Conservation (phyloP, 2,888 invertebrate genomes). For the Urechis unicinctus region DNA sequence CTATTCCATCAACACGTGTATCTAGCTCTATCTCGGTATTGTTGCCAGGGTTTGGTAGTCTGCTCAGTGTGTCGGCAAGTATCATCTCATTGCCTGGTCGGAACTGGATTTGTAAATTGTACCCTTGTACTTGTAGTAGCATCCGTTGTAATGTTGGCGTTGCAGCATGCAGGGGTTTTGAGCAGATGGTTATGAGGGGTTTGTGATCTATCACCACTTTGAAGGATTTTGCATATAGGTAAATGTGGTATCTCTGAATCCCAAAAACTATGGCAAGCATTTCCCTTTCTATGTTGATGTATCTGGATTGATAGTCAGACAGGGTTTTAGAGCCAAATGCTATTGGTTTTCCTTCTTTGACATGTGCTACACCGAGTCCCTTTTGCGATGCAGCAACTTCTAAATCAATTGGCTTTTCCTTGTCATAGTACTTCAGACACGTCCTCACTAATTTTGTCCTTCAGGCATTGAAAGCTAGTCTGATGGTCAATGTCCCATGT, state of each 20-base stretch:
- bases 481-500: background rate
- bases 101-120: constrained; percentile 6
- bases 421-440: no score
- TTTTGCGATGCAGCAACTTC: no score
- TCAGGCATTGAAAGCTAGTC: background rate
- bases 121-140: constrained; percentile 14
- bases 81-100: background rate
- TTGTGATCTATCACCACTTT: constrained; percentile 10
- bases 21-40: constrained; percentile 6
- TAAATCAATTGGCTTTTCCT: no score
- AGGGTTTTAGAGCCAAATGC: no score
- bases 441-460: no score
- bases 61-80: constrained; percentile 1
- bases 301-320: no score
- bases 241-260: constrained; percentile 14
- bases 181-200: constrained; percentile 12
- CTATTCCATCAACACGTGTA: constrained; percentile 8
- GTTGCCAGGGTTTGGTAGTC: constrained; percentile 4
- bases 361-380: no score
- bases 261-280: constrained; percentile 18
- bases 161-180: constrained; percentile 4
- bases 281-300: no score
- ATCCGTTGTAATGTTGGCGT: constrained; percentile 13
- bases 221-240: constrained; percentile 10
- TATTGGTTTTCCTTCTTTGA: no score